phyloP scores from a whole-genome alignment of 2,888 invertebrate species.

The Busseola fusca region DNA sequence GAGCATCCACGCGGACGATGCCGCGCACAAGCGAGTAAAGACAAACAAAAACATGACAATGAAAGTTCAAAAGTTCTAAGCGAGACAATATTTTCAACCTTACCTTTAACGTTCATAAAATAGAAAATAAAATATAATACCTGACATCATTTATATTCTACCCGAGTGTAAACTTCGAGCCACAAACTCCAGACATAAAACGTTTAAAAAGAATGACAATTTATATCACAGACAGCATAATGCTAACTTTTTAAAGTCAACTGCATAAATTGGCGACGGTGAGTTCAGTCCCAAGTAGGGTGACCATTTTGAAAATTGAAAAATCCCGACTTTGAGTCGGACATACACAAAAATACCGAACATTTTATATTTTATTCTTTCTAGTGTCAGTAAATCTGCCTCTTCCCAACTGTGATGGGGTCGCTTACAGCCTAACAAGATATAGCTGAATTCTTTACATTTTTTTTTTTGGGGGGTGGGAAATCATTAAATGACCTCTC shows the following conservation, averaged over 20 bases:
- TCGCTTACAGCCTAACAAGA: neutral
- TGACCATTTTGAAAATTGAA: neutral
- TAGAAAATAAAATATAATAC: constrained; percentile 19
- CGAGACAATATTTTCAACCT: neutral
- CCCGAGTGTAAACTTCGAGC: constrained; percentile 16
- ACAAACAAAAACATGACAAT: neutral
- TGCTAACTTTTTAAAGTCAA: constrained; percentile 40
- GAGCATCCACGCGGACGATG: neutral
- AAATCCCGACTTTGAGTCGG: neutral
- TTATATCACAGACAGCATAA: constrained; percentile 35
- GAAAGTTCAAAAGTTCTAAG: neutral
- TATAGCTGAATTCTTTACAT: neutral
- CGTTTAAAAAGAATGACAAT: constrained; percentile 43
- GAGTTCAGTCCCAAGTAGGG: constrained; percentile 17
- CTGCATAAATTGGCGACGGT: constrained; percentile 34
- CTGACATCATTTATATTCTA: constrained; percentile 21
- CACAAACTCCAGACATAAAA: constrained; percentile 27
- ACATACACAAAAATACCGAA: neutral
- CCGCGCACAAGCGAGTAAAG: neutral
- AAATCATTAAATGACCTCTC: too few species aligned
- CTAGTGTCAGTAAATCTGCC: neutral
- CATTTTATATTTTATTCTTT: neutral
- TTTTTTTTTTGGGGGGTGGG: too few species aligned
- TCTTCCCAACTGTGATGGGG: neutral
- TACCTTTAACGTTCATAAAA: constrained; percentile 14